Percentiles rank a stretch among this genome's conserved stretches.
phyloP scores from a whole-genome alignment of 2,888 invertebrate genomes.

The Drymonia ruficornis region DNA sequence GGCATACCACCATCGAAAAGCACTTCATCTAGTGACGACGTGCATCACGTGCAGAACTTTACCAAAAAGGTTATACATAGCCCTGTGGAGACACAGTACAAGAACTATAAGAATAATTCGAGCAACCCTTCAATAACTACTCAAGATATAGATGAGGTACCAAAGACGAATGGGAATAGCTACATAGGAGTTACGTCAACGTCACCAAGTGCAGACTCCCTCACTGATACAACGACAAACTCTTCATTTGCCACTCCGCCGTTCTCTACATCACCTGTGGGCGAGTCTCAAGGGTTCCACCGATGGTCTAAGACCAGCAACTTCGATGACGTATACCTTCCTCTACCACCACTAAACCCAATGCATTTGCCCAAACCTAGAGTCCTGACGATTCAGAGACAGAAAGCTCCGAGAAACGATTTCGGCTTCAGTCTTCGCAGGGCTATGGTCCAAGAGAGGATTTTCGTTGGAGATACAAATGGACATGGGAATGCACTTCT shows the following conservation, averaged over 20 bases:
- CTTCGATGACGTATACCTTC: slow-evolving; percentile 90
- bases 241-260: slow-evolving; percentile 95
- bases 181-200: slow-evolving; percentile 90
- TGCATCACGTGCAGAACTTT: slow-evolving; percentile 77
- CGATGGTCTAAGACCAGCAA: slow-evolving; percentile 91
- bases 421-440: slow-evolving; percentile 97
- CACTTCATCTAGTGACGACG: slow-evolving; percentile 78
- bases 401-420: slow-evolving; percentile 93
- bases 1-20: slow-evolving; percentile 85
- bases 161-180: slow-evolving; percentile 79
- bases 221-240: slow-evolving; percentile 93
- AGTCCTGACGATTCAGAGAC: slow-evolving; percentile 90
- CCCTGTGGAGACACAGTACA: slow-evolving; percentile 78
- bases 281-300: slow-evolving; percentile 93
- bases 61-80: slow-evolving; percentile 83
- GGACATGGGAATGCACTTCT: slow-evolving; percentile 63
- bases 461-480: slow-evolving; percentile 70
- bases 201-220: slow-evolving; percentile 92
- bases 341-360: slow-evolving; percentile 88
- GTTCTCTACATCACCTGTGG: slow-evolving; percentile 93
- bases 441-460: slow-evolving; percentile 92
- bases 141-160: slow-evolving; percentile 71
- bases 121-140: slow-evolving; percentile 73
- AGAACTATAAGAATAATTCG: slow-evolving; percentile 73
- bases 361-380: slow-evolving; percentile 90